Percentiles rank a stretch among this genome's conserved stretches.
Conservation (phyloP, 2,888 invertebrate genomes). For the Agrotis clavis region DNA sequence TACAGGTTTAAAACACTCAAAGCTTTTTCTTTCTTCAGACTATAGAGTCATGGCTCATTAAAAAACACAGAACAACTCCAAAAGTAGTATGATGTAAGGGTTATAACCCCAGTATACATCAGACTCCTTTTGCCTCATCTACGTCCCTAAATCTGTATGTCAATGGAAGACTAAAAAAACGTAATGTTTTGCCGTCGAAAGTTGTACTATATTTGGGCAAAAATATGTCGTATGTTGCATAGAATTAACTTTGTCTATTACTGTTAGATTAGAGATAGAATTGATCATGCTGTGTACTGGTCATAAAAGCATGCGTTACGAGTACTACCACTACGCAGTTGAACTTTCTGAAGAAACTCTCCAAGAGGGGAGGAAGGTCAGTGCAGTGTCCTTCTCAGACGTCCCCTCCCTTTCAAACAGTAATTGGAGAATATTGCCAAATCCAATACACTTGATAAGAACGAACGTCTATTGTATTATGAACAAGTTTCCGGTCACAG, state of each 20-base stretch:
- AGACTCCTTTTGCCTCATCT: neutral
- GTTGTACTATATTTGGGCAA: too few relatives aligned
- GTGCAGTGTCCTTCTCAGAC: neutral
- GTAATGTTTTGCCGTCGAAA: too few relatives aligned
- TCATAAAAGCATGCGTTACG: neutral
- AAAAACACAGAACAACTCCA: too few relatives aligned
- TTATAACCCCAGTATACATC: too few relatives aligned
- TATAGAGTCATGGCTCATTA: too few relatives aligned
- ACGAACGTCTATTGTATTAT: constrained; percentile 44
- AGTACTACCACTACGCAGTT: neutral
- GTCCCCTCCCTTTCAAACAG: constrained; percentile 11
- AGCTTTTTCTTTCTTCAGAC: neutral
- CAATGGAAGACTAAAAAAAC: too few relatives aligned
- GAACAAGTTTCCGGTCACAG: constrained; percentile 41
- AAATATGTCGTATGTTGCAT: too few relatives aligned
- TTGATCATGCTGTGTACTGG: neutral
- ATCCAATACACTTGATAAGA: constrained; percentile 43
- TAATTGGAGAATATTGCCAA: constrained; percentile 56
- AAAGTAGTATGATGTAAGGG: too few relatives aligned
- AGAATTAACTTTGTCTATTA: too few relatives aligned
- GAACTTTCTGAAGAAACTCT: neutral
- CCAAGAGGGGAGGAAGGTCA: neutral
- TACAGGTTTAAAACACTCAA: neutral
- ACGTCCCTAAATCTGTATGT: neutral
- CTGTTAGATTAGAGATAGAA: too few relatives aligned